Conservation (phyloP, 2,888 invertebrate species). For the Drosophila limbata region DNA sequence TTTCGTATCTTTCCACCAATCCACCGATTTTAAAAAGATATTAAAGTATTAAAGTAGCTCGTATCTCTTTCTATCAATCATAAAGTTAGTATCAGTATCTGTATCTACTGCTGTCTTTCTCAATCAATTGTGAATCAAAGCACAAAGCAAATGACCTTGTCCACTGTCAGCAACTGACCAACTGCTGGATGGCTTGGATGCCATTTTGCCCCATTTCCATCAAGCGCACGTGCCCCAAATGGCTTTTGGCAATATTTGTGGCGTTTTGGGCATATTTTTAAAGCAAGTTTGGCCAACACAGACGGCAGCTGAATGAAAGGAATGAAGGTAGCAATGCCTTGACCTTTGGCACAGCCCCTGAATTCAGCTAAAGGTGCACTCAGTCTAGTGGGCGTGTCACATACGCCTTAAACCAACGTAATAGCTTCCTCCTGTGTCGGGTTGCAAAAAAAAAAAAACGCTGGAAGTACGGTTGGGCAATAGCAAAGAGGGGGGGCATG, state of each 20-base stretch:
- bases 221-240: conserved; percentile 51
- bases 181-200: conserved; percentile 5
- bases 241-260: conserved; percentile 52
- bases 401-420: conserved; percentile 47
- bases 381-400: conserved; percentile 48
- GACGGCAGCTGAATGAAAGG: conserved; percentile 26
- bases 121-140: conserved; percentile 21
- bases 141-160: conserved; percentile 37
- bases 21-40: background rate
- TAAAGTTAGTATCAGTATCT: conserved; percentile 13
- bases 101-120: conserved; percentile 22
- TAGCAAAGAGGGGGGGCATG: background rate
- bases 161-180: conserved; percentile 18
- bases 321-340: conserved; percentile 52
- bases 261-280: conserved; percentile 58
- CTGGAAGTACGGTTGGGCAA: background rate
- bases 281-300: conserved; percentile 42
- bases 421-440: conserved; percentile 48
- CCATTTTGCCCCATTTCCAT: background rate
- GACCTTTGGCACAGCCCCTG: conserved; percentile 61
- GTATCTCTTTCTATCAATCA: conserved; percentile 8
- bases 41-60: background rate
- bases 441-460: conserved; percentile 7
- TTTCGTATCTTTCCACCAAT: too few relatives aligned
- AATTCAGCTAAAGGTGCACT: conserved; percentile 40